Conservation (phyloP, 2,113 vertebrate species). For the Erythrocebus patas region DNA sequence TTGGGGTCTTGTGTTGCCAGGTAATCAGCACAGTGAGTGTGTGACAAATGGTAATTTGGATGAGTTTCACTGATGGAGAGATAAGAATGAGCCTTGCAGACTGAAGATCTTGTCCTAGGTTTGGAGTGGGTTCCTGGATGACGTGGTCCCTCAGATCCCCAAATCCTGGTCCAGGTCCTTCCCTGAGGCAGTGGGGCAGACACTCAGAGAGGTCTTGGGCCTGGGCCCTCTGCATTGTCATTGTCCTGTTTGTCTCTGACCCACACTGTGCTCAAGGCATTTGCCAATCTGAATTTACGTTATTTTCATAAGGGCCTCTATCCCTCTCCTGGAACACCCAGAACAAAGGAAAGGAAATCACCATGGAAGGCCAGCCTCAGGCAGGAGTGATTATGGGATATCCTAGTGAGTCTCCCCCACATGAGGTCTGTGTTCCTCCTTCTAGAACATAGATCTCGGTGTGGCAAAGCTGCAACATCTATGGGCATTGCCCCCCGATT, state of each 20-base stretch:
- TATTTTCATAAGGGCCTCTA: background rate
- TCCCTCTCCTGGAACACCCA: background rate
- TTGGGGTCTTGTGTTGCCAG: no score
- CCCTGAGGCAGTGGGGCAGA: background rate
- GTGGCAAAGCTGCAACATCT: no score
- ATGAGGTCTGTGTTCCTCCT: background rate
- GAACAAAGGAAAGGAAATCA: background rate
- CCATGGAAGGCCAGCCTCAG: accelerated
- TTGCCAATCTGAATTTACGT: background rate
- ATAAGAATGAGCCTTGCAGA: background rate
- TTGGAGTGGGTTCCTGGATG: background rate
- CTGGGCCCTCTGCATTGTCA: background rate
- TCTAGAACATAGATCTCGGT: background rate
- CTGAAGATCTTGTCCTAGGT: background rate
- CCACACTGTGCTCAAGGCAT: background rate
- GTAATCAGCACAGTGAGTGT: no score
- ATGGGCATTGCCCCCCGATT: no score
- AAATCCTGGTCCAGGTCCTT: no score
- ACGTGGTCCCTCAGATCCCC: no score
- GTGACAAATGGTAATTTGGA: background rate
- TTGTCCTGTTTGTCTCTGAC: background rate
- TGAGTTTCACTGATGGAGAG: background rate
- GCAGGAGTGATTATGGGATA: background rate
- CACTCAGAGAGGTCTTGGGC: background rate
- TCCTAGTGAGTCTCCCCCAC: background rate